Evolutionary conservation across 2,888 invertebrate genomes (phyloP).

Genomic region (Chaetogeoica ovagalla): DNA sequence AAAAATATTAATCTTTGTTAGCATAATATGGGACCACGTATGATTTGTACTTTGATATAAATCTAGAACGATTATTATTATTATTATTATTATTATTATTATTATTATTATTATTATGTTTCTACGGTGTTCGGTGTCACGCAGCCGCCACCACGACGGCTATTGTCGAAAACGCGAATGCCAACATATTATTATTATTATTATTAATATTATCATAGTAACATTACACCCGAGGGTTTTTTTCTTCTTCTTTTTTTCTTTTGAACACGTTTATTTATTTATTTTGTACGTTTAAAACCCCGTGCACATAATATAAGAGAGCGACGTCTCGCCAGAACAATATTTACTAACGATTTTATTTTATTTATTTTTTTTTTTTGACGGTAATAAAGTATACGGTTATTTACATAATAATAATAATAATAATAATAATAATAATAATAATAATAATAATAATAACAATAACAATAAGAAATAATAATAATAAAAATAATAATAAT

Average conservation of each 20-base stretch:
- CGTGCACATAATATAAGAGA: too few species aligned
- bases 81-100: constrained; percentile 1
- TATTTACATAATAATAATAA: too few species aligned
- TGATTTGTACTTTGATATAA: constrained; percentile 39
- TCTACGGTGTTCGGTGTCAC: too few species aligned
- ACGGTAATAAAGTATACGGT: too few species aligned
- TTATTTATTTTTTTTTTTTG: too few species aligned
- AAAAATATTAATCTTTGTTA: constrained; percentile 49
- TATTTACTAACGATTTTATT: too few species aligned
- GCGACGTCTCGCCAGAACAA: too few species aligned
- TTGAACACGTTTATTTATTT: neutral
- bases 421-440: too few species aligned
- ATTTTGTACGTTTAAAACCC: too few species aligned
- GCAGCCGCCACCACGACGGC: neutral
- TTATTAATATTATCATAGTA: neutral
- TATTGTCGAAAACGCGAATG: constrained; percentile 23
- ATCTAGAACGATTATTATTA: constrained; percentile 27
- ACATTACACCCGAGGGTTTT: neutral
- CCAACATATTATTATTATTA: neutral
- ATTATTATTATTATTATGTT: neutral
- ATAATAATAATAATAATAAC: too few species aligned
- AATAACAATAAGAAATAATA: too few species aligned
- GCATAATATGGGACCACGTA: neutral
- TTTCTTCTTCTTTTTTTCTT: neutral
- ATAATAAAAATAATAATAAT: too few species aligned